These are phyloP conservation scores for Aplochiton taeniatus DNA, from an alignment of 2,797 vertebrate genomes.

Conservation along the genomic window DNA sequence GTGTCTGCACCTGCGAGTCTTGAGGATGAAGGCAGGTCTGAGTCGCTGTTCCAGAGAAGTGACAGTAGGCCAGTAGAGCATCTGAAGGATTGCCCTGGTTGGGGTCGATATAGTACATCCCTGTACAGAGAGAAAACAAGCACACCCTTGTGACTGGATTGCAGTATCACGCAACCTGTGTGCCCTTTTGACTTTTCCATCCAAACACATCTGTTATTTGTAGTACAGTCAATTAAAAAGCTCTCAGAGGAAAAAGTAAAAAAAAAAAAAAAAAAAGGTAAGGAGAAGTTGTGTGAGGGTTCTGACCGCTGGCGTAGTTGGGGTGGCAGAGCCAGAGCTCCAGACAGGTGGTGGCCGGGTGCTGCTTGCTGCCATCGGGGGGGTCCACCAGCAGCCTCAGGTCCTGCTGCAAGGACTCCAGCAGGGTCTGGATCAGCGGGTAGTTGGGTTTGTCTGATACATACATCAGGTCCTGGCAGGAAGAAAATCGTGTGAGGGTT, in stretches of 20 bases:
- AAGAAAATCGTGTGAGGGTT: background rate
- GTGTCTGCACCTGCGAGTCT: constrained; percentile 32
- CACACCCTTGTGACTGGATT: background rate
- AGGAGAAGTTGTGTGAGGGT: background rate
- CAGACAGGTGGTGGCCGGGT: constrained; percentile 84
- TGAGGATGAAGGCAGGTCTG: constrained; percentile 84
- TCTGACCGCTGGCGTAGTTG: constrained; percentile 79
- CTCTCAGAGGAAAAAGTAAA: too few relatives aligned
- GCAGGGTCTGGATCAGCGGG: constrained; percentile 70
- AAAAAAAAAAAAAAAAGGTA: too few relatives aligned
- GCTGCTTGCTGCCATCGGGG: constrained; percentile 82
- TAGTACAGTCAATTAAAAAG: too few relatives aligned
- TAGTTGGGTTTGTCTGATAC: constrained; percentile 78
- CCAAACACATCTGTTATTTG: too few relatives aligned
- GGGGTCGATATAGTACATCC: constrained; percentile 90
- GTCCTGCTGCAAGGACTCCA: constrained; percentile 78
- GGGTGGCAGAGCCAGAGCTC: constrained; percentile 87
- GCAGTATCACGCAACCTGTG: too few relatives aligned
- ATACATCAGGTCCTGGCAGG: constrained; percentile 70
- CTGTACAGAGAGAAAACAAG: constrained; percentile 63
- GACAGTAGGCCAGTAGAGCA: constrained; percentile 84
- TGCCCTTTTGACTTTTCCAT: too few relatives aligned
- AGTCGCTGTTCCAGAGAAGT: constrained; percentile 77
- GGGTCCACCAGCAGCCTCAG: constrained; percentile 76
- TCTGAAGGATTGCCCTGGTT: constrained; percentile 87